Evolutionary conservation across 2,888 invertebrate genomes (phyloP).

Genomic region (Lepidocyrtinus sp.): DNA sequence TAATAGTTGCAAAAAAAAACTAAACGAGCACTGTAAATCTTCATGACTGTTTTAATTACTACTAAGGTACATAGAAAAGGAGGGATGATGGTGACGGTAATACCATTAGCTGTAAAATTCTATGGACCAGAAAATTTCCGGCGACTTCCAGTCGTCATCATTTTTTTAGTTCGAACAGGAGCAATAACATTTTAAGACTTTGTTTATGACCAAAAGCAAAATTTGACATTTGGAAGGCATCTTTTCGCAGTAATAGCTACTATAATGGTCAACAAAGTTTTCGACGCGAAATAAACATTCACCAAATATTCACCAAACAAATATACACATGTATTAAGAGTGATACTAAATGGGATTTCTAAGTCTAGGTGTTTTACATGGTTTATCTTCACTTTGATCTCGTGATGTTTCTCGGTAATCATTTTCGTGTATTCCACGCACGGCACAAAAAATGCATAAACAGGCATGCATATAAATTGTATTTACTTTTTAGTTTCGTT

Average conservation of each 20-base stretch:
- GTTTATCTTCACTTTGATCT: too few species aligned
- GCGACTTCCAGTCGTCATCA: slow-evolving; percentile 48
- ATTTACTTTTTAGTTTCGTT: too few species aligned
- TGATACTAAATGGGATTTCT: too few species aligned
- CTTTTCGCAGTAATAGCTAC: not conserved
- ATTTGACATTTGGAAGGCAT: not conserved
- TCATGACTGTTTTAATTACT: slow-evolving; percentile 53
- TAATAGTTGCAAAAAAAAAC: not conserved
- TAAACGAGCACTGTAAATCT: slow-evolving; percentile 21
- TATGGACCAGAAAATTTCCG: slow-evolving; percentile 58
- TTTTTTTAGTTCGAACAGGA: not conserved
- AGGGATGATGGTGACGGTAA: slow-evolving; percentile 32
- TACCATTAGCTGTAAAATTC: slow-evolving; percentile 53
- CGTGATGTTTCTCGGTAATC: too few species aligned
- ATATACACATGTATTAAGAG: too few species aligned
- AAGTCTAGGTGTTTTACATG: too few species aligned
- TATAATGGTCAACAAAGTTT: not conserved
- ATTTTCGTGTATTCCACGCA: too few species aligned
- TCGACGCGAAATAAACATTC: too few species aligned
- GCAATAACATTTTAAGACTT: slow-evolving; percentile 43
- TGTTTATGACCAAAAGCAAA: not conserved
- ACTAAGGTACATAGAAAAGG: slow-evolving; percentile 52
- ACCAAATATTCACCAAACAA: too few species aligned
- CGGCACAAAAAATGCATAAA: too few species aligned
- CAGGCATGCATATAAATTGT: too few species aligned